Conservation (phyloP, 2,113 vertebrate species). For the Cyanoramphus novaezelandiae region DNA sequence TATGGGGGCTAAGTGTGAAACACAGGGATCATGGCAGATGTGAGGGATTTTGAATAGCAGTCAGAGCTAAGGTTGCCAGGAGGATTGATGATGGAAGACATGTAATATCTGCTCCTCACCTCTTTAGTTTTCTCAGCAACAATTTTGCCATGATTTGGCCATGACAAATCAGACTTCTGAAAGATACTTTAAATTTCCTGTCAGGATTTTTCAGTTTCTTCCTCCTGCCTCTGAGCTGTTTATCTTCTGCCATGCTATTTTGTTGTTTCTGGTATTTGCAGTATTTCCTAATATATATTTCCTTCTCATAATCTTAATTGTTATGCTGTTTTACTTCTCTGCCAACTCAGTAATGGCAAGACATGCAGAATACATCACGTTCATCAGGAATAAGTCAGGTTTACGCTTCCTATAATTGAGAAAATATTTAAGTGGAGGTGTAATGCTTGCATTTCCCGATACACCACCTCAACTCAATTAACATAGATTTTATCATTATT, state of each 20-base stretch:
- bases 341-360: not conserved
- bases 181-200: not conserved
- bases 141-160: not conserved
- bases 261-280: not conserved
- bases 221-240: not conserved
- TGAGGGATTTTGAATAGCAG: not conserved
- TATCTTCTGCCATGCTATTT: not conserved
- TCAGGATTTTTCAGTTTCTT: not conserved
- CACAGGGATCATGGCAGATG: not conserved
- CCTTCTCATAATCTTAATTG: not conserved
- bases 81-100: not conserved
- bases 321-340: not conserved
- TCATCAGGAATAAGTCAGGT: not conserved
- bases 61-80: not conserved
- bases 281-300: not conserved
- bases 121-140: not conserved
- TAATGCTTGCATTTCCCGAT: not conserved
- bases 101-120: not conserved
- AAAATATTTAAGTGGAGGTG: not conserved
- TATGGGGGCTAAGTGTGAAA: not conserved
- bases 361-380: not conserved
- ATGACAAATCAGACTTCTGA: not conserved
- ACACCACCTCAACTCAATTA: not conserved
- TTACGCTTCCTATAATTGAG: not conserved
- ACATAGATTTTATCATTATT: not conserved